phyloP scores from a whole-genome alignment of 2,797 vertebrate species.

The Mus spretus region DNA sequence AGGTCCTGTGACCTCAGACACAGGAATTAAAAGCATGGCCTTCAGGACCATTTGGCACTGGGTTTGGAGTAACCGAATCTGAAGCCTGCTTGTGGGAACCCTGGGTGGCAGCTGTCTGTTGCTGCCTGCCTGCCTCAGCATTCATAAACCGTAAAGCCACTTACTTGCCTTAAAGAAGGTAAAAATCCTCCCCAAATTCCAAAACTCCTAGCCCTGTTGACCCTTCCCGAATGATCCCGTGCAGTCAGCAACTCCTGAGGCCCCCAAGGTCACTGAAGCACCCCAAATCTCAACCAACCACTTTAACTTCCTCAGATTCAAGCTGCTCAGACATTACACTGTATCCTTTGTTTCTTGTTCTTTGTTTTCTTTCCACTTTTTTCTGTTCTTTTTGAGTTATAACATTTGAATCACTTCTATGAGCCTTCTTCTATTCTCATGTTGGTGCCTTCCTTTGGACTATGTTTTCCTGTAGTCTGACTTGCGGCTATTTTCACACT shows the following conservation, averaged over 20 bases:
- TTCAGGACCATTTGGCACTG: not conserved
- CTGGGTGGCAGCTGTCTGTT: not conserved
- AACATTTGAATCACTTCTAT: not conserved
- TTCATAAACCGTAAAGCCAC: constrained; percentile 7
- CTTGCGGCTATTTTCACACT: not conserved
- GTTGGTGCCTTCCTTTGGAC: not conserved
- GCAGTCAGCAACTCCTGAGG: not conserved
- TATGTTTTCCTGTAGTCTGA: not conserved
- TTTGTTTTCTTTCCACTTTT: not conserved
- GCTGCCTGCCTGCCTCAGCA: not conserved
- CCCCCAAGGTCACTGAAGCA: not conserved
- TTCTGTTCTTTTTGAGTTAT: not conserved
- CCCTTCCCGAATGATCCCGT: not conserved
- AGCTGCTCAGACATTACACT: not conserved
- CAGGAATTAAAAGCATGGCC: not conserved
- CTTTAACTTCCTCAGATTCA: not conserved
- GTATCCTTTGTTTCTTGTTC: not conserved
- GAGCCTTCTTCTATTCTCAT: not conserved
- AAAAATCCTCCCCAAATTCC: not conserved
- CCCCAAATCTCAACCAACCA: not conserved
- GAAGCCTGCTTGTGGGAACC: not conserved
- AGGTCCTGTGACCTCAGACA: not conserved
- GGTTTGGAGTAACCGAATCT: not conserved
- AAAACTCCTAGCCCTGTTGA: not conserved
- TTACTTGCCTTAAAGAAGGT: constrained; percentile 16